Base-by-base conservation (phyloP, 1,140 invertebrate genomes). In the Papilio helenus region DNA sequence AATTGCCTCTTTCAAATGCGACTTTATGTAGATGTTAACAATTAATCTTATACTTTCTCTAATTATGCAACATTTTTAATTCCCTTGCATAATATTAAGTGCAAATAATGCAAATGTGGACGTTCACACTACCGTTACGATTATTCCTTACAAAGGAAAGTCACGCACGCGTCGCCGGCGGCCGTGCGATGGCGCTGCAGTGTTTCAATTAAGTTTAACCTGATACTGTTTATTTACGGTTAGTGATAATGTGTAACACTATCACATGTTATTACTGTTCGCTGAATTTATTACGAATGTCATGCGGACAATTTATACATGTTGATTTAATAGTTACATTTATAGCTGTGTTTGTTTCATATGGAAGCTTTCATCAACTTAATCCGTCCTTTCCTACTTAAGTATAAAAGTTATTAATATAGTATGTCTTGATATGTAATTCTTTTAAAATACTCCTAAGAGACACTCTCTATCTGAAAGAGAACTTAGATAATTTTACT, bases 61-160 rank as follows among this genome's bases (percentile, higher is more conserved):
- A 68, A 68, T 68, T 68, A 68, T 68, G 23, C 61, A 68, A 68
- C 61, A 65, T 68, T 68, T 68, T 68, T 68, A 68, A 68, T 68
- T 68, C 61, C 26, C 61, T 68, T 68, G 61, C 61, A 26, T 68
- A 29, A 68, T 68, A 68, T 29, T 29, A 29, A 68, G 61, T 68
- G 61, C 61, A 68, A 68, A 68, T 29, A 68, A 68, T 68, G 61
- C 61, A 68, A 68, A 68, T 68, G 61, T 29, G 26, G 61, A 65
- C 61, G 61, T 65, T 65, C 61, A 65, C 61, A 65, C 14, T 65
- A 65, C 61, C 61, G 61, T 65, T 65, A 73, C 44, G 20, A 73
- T 73, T 73, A 73, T 73, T 46, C 72, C 39, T 73, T 46, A 46
- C 72, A 49, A 73, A 73, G 42, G 72, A 73, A 73, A 73, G 72